These are phyloP conservation scores for Helicolenus hilgendorfi DNA, from an alignment of 2,797 vertebrate species.

Conservation along the genomic window DNA sequence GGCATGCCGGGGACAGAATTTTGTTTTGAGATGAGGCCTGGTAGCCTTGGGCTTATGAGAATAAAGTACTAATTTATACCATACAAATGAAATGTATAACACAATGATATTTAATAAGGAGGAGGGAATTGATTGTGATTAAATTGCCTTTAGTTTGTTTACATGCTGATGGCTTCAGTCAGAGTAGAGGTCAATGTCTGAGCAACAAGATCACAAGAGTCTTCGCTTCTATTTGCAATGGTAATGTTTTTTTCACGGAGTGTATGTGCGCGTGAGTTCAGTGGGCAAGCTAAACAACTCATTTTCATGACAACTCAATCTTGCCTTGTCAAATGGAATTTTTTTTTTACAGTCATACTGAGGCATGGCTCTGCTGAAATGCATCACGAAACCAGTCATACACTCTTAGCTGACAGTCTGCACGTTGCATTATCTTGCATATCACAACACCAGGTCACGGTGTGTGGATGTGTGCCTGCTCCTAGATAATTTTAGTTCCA, in stretches of 20 bases:
- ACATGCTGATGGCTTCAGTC: neutral
- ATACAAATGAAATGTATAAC: neutral
- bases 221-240: neutral
- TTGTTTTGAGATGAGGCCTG: neutral
- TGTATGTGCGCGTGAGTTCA: neutral
- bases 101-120: neutral
- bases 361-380: neutral
- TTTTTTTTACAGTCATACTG: neutral
- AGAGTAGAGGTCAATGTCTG: neutral
- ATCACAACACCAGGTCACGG: slow-evolving; percentile 2
- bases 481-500: slow-evolving; percentile 32
- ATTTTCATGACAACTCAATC: neutral
- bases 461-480: neutral
- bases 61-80: neutral
- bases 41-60: neutral
- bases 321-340: neutral
- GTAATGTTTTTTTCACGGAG: neutral
- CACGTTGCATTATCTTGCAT: neutral
- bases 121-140: neutral
- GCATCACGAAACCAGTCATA: neutral
- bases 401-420: neutral
- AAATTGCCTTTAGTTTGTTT: slow-evolving; percentile 16
- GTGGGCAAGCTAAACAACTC: neutral
- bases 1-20: neutral
- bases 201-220: neutral